Evolutionary conservation across 2,113 vertebrate species (phyloP).

Genomic region (Phodopus roborovskii): DNA sequence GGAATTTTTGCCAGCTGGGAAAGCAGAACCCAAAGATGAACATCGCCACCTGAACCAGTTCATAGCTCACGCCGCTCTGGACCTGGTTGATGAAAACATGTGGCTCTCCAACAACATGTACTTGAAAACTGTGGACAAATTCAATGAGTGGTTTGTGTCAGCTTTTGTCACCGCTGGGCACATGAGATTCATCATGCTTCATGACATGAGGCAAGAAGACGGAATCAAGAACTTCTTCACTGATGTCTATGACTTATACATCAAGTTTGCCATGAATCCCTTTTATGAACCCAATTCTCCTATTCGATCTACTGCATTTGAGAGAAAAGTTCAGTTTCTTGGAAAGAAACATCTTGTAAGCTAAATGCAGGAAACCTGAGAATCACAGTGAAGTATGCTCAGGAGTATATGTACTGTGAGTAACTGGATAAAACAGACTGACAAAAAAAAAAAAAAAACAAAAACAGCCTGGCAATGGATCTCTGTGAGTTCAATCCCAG

Average conservation of each 20-base stretch:
- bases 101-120: constrained; percentile 97
- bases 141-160: constrained; percentile 98
- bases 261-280: constrained; percentile 99
- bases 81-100: constrained; percentile 98
- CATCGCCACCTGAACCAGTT: constrained; percentile 96
- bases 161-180: constrained; percentile 98
- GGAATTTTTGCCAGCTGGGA: constrained; percentile 96
- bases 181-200: constrained; percentile 98
- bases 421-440: constrained; percentile 51
- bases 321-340: constrained; percentile 95
- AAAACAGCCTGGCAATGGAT: not conserved
- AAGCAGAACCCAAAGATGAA: constrained; percentile 96
- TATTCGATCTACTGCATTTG: constrained; percentile 97
- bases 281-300: constrained; percentile 97
- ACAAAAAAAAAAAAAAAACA: no score
- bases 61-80: constrained; percentile 96
- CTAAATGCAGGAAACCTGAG: constrained; percentile 80
- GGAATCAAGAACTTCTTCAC: constrained; percentile 99
- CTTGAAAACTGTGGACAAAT: constrained; percentile 94
- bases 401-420: constrained; percentile 63
- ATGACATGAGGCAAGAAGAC: constrained; percentile 96
- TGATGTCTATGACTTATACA: constrained; percentile 97
- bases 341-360: constrained; percentile 96
- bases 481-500: no score
- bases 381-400: not conserved